These are phyloP conservation scores for Thera britannica DNA, from an alignment of 2,888 invertebrate genomes.

Conservation along the genomic window DNA sequence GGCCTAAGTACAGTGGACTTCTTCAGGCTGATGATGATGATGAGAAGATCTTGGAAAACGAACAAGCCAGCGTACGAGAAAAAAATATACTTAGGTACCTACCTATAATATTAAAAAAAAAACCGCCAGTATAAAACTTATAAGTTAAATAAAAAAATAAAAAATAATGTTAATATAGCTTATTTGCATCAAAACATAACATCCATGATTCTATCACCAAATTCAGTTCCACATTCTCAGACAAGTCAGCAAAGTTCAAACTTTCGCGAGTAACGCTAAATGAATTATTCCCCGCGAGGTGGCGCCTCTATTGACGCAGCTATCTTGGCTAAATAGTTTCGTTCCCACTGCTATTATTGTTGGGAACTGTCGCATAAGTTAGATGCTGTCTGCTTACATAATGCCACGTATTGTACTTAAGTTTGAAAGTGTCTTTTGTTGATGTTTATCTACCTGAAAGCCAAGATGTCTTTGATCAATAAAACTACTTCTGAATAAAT, in stretches of 20 bases:
- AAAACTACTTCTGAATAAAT: too few relatives aligned
- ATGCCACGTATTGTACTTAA: conserved; percentile 43
- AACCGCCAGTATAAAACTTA: too few relatives aligned
- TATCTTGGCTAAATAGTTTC: conserved; percentile 82
- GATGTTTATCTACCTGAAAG: background rate
- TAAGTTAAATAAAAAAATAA: too few relatives aligned
- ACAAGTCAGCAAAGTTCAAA: conserved; percentile 39
- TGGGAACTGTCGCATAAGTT: conserved; percentile 76
- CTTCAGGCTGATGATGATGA: too few relatives aligned
- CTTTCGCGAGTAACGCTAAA: conserved; percentile 72
- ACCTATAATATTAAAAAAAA: too few relatives aligned
- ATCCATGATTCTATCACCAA: conserved; percentile 2
- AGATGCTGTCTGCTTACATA: conserved; percentile 61
- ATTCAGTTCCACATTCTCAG: conserved; percentile 19
- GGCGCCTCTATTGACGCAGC: conserved; percentile 78
- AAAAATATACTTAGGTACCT: too few relatives aligned
- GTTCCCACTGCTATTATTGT: conserved; percentile 80
- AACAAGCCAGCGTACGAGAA: too few relatives aligned
- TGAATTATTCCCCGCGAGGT: conserved; percentile 77
- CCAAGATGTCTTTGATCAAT: too few relatives aligned
- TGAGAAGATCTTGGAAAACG: too few relatives aligned
- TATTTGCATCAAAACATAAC: background rate
- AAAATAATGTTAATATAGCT: too few relatives aligned
- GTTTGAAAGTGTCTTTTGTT: conserved; percentile 7
- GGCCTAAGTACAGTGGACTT: too few relatives aligned